These are phyloP conservation scores for Alitta virens DNA, from an alignment of 2,888 invertebrate genomes.

Conservation along the genomic window DNA sequence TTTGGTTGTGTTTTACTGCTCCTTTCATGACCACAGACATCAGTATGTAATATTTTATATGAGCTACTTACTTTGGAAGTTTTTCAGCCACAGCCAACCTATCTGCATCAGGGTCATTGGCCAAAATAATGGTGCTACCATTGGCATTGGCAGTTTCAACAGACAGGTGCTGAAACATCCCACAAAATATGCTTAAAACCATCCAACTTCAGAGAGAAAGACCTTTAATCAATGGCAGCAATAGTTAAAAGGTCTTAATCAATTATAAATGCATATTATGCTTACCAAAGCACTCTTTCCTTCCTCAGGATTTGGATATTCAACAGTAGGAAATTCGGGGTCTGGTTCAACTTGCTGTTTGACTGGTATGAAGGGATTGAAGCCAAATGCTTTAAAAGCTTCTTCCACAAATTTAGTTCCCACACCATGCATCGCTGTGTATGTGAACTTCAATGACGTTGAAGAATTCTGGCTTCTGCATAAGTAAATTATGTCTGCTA, in stretches of 20 bases:
- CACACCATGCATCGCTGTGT: slow-evolving; percentile 98
- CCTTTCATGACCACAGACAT: too few species aligned
- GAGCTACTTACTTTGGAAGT: slow-evolving; percentile 64
- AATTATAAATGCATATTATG: neutral
- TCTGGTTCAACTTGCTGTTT: slow-evolving; percentile 73
- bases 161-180: slow-evolving; percentile 67
- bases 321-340: slow-evolving; percentile 95
- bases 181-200: too few species aligned
- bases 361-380: slow-evolving; percentile 60
- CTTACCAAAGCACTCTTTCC: slow-evolving; percentile 72
- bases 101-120: slow-evolving; percentile 99
- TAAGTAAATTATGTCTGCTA: too few species aligned
- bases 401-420: slow-evolving; percentile 76
- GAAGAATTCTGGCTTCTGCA: slow-evolving; percentile 31
- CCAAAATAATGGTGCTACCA: slow-evolving; percentile 75
- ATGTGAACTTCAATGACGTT: slow-evolving; percentile 69
- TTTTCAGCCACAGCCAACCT: slow-evolving; percentile 90
- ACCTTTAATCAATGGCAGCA: neutral
- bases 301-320: slow-evolving; percentile 98
- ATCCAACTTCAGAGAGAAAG: neutral
- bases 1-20: too few species aligned
- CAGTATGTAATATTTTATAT: too few species aligned
- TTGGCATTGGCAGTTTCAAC: slow-evolving; percentile 74
- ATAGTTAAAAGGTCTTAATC: too few species aligned
- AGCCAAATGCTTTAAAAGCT: slow-evolving; percentile 73